phyloP scores from a whole-genome alignment of 2,888 invertebrate genomes.

The Smittia aterrima region DNA sequence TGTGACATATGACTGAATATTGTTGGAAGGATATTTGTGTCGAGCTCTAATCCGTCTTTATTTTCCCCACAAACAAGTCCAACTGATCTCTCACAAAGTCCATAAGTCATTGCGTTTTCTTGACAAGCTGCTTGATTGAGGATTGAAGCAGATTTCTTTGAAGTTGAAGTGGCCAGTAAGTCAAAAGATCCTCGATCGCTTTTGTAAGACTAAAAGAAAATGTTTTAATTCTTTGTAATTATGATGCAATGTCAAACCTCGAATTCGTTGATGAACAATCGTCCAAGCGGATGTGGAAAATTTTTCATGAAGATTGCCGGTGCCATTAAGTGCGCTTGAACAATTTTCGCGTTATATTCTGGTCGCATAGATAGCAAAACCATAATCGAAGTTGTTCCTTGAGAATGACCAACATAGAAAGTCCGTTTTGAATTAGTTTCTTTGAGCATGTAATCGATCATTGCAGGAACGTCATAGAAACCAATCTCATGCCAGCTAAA shows the following conservation, averaged over 20 bases:
- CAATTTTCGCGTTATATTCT: slow-evolving; percentile 55
- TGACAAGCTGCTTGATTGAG: background rate
- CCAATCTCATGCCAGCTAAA: slow-evolving; percentile 88
- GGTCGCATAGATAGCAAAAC: slow-evolving; percentile 63
- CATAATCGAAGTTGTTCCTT: slow-evolving; percentile 69
- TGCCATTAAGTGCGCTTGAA: slow-evolving; percentile 31
- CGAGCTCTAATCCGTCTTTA: background rate
- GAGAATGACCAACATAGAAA: slow-evolving; percentile 73
- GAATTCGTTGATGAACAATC: background rate
- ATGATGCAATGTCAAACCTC: background rate
- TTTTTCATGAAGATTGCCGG: slow-evolving; percentile 3
- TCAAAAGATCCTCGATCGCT: background rate
- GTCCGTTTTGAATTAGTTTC: slow-evolving; percentile 59
- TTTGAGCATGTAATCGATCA: slow-evolving; percentile 68
- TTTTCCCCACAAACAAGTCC: background rate
- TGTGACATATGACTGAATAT: background rate
- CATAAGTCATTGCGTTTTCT: background rate
- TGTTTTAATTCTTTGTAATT: too few species aligned
- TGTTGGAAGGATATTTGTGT: background rate
- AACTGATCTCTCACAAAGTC: background rate
- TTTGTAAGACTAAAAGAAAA: too few species aligned
- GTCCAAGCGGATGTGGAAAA: background rate
- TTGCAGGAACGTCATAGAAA: slow-evolving; percentile 73
- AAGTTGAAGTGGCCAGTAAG: background rate
- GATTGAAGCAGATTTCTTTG: background rate